phyloP scores from a whole-genome alignment of 2,113 vertebrate genomes.

The Dinomys branickii region DNA sequence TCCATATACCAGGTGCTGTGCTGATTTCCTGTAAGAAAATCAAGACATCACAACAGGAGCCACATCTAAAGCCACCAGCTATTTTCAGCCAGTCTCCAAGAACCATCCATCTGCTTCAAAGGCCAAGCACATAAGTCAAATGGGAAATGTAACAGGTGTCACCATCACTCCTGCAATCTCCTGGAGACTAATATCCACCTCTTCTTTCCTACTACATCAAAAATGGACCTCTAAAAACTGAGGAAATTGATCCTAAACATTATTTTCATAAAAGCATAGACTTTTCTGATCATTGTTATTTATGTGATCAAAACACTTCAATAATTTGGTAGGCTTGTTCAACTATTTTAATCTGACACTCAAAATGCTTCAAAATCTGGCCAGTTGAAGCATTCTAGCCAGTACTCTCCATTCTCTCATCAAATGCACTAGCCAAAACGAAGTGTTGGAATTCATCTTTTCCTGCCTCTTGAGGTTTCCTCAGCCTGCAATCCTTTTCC shows the following conservation, averaged over 20 bases:
- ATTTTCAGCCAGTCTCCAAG: neutral
- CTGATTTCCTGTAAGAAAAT: constrained; percentile 8
- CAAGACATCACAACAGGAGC: neutral
- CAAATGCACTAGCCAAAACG: neutral
- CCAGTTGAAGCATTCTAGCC: neutral
- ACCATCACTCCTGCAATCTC: neutral
- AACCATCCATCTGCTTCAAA: neutral
- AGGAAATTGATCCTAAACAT: neutral
- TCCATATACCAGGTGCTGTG: neutral
- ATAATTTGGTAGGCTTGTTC: neutral
- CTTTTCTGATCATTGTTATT: constrained; percentile 22
- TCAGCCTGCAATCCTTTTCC: neutral
- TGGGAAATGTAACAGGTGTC: neutral
- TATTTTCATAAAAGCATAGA: neutral
- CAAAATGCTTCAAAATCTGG: constrained; percentile 38
- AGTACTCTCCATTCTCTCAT: neutral
- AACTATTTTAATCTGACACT: neutral
- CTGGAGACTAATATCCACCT: neutral
- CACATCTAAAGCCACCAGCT: neutral
- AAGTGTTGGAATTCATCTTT: neutral
- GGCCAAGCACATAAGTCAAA: neutral
- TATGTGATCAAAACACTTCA: constrained; percentile 25
- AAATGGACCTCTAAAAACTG: constrained; percentile 15
- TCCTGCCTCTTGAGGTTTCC: constrained; percentile 1
- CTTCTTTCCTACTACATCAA: neutral